Conservation (phyloP, 2,888 invertebrate species). For the Morinoia aosen region DNA sequence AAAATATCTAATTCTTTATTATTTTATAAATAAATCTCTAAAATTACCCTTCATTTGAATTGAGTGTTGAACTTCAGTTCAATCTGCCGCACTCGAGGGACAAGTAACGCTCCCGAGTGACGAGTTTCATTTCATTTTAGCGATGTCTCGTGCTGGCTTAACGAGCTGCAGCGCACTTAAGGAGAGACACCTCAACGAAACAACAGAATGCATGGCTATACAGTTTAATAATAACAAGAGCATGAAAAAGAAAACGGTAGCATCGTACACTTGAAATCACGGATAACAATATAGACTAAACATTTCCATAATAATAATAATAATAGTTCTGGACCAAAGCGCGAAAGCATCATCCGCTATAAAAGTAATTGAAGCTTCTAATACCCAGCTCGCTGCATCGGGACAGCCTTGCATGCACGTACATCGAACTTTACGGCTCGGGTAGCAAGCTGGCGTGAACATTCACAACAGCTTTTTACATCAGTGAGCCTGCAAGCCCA, state of each 20-base stretch:
- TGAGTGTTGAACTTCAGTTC: no score
- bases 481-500: background rate
- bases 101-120: no score
- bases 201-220: background rate
- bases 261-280: constrained; percentile 35
- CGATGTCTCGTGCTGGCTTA: no score
- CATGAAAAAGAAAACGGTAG: constrained; percentile 45
- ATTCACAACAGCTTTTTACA: no score
- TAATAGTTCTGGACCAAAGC: constrained; percentile 24
- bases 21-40: no score
- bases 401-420: background rate
- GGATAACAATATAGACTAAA: constrained; percentile 51
- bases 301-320: background rate
- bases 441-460: background rate
- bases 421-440: background rate
- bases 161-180: no score
- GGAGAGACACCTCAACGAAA: background rate
- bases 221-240: constrained; percentile 51
- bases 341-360: background rate
- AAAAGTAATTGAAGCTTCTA: background rate
- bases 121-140: no score
- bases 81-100: no score
- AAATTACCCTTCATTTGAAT: no score
- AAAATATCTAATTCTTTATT: no score
- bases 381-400: background rate